phyloP scores from a whole-genome alignment of 2,888 invertebrate species.

The Xylota sylvarum region DNA sequence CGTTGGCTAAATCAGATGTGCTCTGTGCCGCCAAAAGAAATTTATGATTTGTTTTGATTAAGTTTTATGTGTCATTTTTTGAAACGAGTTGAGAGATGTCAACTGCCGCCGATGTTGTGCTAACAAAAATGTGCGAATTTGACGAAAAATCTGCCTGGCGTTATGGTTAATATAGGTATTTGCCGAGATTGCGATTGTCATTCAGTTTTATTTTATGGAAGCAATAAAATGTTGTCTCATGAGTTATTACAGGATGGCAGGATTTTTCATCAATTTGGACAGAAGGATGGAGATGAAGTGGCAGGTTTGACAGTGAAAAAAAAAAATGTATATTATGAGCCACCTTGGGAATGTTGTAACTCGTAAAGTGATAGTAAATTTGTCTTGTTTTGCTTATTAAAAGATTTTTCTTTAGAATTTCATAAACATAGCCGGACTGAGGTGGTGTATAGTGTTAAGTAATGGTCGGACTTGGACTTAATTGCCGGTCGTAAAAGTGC shows the following conservation, averaged over 20 bases:
- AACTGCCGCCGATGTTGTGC: constrained; percentile 22
- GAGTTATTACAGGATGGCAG: constrained; percentile 36
- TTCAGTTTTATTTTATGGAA: constrained; percentile 56
- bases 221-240: constrained; percentile 49
- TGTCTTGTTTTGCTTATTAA: constrained; percentile 3
- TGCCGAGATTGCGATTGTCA: constrained; percentile 35
- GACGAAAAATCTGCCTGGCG: constrained; percentile 12
- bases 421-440: background rate
- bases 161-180: background rate
- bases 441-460: too few relatives aligned
- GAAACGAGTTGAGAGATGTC: constrained; percentile 41
- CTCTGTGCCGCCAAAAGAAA: constrained; percentile 15
- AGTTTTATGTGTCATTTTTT: constrained; percentile 44
- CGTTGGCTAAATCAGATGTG: constrained; percentile 21
- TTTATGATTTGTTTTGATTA: constrained; percentile 57
- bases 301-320: constrained; percentile 11
- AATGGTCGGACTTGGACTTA: background rate
- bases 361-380: constrained; percentile 15
- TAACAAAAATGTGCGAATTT: constrained; percentile 33
- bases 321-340: background rate
- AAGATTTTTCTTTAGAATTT: background rate
- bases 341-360: constrained; percentile 17
- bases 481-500: constrained; percentile 14
- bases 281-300: constrained; percentile 1
- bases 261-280: constrained; percentile 10